A percentile compares a stretch with the other conserved stretches of the same genome.
Evolutionary conservation across 1,140 invertebrate genomes (phyloP).

Genomic region (Lucilia cuprina): DNA sequence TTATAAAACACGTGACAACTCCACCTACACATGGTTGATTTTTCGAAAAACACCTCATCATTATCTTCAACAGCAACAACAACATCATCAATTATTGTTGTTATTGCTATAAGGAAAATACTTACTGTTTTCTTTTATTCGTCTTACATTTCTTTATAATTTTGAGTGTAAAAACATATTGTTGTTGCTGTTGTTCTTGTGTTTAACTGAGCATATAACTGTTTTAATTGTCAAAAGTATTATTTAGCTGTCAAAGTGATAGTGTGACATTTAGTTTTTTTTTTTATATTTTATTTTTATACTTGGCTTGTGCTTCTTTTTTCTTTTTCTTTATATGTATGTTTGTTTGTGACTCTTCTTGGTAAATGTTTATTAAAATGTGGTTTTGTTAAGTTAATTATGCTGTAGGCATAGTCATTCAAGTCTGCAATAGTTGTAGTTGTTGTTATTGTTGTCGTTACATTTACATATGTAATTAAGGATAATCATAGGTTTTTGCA

Average conservation of each 20-base stretch:
- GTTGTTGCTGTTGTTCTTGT: constrained; percentile 3
- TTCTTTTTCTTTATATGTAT: neutral
- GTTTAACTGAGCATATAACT: constrained; percentile 33
- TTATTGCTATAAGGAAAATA: neutral
- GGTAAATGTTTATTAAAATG: constrained; percentile 30
- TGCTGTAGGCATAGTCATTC: neutral
- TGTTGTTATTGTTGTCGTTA: constrained; percentile 19
- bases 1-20: constrained; percentile 39
- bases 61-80: neutral
- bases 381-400: constrained; percentile 27
- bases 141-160: neutral
- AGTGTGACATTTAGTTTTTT: neutral
- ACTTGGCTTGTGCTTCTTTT: neutral
- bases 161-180: neutral
- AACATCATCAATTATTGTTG: neutral
- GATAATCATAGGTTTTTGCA: neutral
- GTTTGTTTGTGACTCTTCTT: too few species aligned
- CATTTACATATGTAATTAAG: neutral
- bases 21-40: constrained; percentile 33
- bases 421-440: neutral
- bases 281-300: neutral
- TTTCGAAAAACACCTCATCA: neutral
- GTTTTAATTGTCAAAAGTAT: constrained; percentile 39
- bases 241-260: constrained; percentile 23
- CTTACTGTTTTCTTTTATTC: neutral